A percentile compares a stretch with the other conserved stretches of the same genome.
Conservation (phyloP, 2,888 invertebrate genomes). For the Catocala nupta region DNA sequence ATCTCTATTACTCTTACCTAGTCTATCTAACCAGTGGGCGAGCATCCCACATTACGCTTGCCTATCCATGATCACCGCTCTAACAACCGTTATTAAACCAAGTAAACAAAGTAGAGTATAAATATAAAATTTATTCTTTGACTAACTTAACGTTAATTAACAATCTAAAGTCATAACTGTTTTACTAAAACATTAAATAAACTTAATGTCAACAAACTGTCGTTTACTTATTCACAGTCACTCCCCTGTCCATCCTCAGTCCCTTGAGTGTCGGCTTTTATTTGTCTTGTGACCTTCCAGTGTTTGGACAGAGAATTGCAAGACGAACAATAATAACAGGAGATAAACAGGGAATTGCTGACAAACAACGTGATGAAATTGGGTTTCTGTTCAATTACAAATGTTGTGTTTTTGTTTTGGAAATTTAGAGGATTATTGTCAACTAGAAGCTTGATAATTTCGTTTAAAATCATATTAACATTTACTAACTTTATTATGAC, state of each 20-base stretch:
- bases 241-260: slow-evolving; percentile 9
- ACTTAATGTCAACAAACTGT: slow-evolving; percentile 17
- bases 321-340: slow-evolving; percentile 29
- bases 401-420: slow-evolving; percentile 13
- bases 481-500: no score
- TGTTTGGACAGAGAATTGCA: slow-evolving; percentile 25
- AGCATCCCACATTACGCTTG: no score
- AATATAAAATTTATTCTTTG: not conserved
- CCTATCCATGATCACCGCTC: no score
- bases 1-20: no score
- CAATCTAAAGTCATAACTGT: slow-evolving; percentile 10
- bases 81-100: no score
- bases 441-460: not conserved
- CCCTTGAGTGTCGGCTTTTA: slow-evolving; percentile 17
- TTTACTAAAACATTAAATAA: slow-evolving; percentile 10
- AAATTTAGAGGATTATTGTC: not conserved
- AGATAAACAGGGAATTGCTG: slow-evolving; percentile 25
- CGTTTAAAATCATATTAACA: no score
- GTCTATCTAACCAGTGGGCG: no score
- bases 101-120: no score
- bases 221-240: slow-evolving; percentile 22
- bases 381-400: slow-evolving; percentile 18
- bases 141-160: not conserved
- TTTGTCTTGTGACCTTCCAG: slow-evolving; percentile 26
- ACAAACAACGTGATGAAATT: slow-evolving; percentile 23